A percentile compares a stretch with the other conserved stretches of the same genome.
phyloP scores from a whole-genome alignment of 2,888 invertebrate species.

The Eupithecia pulchellata region DNA sequence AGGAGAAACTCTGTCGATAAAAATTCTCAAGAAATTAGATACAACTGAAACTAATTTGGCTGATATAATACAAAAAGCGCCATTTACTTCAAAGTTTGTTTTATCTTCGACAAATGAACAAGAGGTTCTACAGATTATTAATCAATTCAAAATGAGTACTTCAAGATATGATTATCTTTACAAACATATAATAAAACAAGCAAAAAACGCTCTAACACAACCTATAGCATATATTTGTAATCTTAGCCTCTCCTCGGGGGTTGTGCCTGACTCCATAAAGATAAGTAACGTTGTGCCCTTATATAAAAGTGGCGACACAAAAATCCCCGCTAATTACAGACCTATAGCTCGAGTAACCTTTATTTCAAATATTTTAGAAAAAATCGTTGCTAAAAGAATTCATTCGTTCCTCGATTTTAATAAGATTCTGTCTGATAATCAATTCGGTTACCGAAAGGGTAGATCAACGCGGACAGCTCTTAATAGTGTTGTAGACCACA shows the following conservation, averaged over 20 bases:
- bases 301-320: not conserved
- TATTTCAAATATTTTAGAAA: not conserved
- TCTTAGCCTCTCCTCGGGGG: not conserved
- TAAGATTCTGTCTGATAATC: not conserved
- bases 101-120: not conserved
- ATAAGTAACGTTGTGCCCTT: not conserved
- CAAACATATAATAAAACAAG: not conserved
- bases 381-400: not conserved
- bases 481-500: not conserved
- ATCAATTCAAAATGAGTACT: not conserved
- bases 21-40: not conserved
- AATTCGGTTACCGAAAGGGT: not conserved
- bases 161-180: not conserved
- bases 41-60: not conserved
- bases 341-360: not conserved
- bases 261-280: not conserved
- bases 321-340: not conserved
- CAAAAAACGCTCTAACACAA: not conserved
- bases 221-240: not conserved
- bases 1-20: not conserved
- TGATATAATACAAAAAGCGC: not conserved
- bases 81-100: not conserved
- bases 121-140: not conserved
- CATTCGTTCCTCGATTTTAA: not conserved
- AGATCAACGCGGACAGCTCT: not conserved